Percentiles rank a stretch among this genome's conserved stretches.
Conservation (phyloP, 2,113 vertebrate species). For the Paradisaea rubra region DNA sequence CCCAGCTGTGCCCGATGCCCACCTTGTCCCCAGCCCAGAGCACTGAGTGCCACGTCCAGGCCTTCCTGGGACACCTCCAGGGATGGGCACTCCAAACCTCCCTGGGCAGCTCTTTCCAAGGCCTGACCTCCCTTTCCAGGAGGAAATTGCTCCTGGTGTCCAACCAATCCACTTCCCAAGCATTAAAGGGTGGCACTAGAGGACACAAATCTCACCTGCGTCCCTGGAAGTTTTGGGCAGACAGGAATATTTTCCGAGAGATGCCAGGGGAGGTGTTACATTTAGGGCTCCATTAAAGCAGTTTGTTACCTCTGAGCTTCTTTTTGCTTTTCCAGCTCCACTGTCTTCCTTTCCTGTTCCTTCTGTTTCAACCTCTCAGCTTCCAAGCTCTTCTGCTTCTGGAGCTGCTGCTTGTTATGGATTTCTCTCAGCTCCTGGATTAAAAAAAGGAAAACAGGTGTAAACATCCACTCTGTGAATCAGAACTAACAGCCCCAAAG, state of each 20-base stretch:
- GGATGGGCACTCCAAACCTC: not conserved
- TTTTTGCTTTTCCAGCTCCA: slow-evolving; percentile 76
- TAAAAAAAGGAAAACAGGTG: not conserved
- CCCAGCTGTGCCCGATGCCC: not conserved
- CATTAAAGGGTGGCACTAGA: not conserved
- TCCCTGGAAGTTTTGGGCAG: not conserved
- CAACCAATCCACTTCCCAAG: not conserved
- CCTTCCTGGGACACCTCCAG: not conserved
- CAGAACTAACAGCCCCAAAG: not conserved
- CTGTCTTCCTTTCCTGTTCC: slow-evolving; percentile 72
- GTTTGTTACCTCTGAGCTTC: slow-evolving; percentile 72
- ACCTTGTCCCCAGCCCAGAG: not conserved
- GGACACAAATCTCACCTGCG: not conserved
- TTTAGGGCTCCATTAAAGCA: not conserved
- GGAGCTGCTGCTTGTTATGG: slow-evolving; percentile 88
- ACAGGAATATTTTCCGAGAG: not conserved
- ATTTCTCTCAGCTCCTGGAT: slow-evolving; percentile 93
- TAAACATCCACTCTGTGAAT: not conserved
- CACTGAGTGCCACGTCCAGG: not conserved
- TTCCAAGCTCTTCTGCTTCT: slow-evolving; percentile 83
- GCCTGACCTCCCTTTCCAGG: not conserved
- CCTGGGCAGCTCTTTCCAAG: not conserved
- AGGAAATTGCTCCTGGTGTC: accelerated
- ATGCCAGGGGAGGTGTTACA: not conserved
- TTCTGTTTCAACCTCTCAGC: slow-evolving; percentile 75